These are phyloP conservation scores for Branchellion lobata DNA, from an alignment of 2,888 invertebrate genomes.

Conservation along the genomic window DNA sequence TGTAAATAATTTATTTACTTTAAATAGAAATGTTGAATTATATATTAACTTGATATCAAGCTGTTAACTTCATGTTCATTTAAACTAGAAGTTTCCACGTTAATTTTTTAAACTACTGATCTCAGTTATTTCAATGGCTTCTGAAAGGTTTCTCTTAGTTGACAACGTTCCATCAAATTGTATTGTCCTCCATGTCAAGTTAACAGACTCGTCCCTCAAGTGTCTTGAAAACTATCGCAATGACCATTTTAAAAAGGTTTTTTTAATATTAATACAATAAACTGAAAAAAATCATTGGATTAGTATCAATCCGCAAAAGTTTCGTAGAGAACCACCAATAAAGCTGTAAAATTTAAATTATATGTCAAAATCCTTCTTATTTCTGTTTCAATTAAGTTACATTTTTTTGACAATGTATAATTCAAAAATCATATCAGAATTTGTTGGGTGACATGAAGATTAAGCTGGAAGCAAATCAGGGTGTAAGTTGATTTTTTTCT, in stretches of 20 bases:
- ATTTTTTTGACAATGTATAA: background rate
- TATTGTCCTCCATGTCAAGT: conserved; percentile 13
- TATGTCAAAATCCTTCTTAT: too few species aligned
- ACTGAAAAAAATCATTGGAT: too few species aligned
- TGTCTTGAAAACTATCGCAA: conserved; percentile 7
- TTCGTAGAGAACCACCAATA: too few species aligned
- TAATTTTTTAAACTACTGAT: too few species aligned
- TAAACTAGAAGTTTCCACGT: too few species aligned
- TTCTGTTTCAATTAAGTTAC: background rate
- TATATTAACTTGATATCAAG: too few species aligned
- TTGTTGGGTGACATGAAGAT: background rate
- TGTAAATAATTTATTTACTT: too few species aligned
- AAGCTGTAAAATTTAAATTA: too few species aligned
- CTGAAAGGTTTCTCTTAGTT: conserved; percentile 9
- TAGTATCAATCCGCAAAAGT: too few species aligned
- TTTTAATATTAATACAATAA: too few species aligned
- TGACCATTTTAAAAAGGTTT: conserved; percentile 7
- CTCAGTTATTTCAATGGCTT: background rate
- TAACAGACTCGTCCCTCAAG: conserved; percentile 28
- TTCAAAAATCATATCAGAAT: background rate
- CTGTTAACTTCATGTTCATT: too few species aligned
- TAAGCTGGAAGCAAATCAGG: background rate
- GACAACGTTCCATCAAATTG: conserved; percentile 10
- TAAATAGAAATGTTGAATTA: too few species aligned
- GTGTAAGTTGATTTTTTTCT: background rate